Evolutionary conservation across 2,113 vertebrate species (phyloP).

Genomic region (Apistogramma diplotaenia): DNA sequence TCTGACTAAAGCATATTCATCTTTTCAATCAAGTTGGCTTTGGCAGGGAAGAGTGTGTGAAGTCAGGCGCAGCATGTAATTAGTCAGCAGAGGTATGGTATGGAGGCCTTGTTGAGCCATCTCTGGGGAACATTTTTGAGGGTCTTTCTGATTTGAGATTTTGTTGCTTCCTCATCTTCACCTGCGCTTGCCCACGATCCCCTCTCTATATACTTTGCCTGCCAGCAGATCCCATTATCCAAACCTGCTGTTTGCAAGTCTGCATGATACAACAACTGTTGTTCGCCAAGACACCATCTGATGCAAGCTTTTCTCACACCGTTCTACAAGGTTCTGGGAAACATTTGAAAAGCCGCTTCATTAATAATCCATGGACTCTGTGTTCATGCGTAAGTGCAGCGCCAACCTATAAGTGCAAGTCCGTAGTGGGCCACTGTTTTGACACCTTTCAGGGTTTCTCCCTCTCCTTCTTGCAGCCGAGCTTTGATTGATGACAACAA

Average conservation of each 20-base stretch:
- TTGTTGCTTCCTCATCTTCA: conserved; percentile 27
- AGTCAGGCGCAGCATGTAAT: conserved; percentile 51
- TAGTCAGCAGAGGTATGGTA: conserved; percentile 48
- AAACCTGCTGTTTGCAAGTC: conserved; percentile 30
- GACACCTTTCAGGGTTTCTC: conserved; percentile 54
- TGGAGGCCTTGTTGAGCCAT: conserved; percentile 24
- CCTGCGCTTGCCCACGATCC: conserved; percentile 29
- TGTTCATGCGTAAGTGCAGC: conserved; percentile 45
- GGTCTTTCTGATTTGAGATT: conserved; percentile 11
- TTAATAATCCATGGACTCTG: conserved; percentile 68
- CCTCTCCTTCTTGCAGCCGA: conserved; percentile 36
- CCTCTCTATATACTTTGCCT: conserved; percentile 1
- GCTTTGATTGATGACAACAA: conserved; percentile 72
- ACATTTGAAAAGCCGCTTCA: conserved; percentile 46
- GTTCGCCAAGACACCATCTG: conserved; percentile 29
- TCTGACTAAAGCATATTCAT: conserved; percentile 61
- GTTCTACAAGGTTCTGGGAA: conserved; percentile 52
- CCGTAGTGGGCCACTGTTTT: conserved; percentile 54
- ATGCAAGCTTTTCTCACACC: conserved; percentile 48
- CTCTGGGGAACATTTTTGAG: conserved; percentile 37
- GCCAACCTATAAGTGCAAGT: conserved; percentile 37
- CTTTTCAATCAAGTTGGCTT: conserved; percentile 54
- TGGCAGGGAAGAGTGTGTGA: conserved; percentile 35
- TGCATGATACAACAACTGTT: conserved; percentile 34
- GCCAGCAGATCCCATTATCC: conserved; percentile 27